Percentiles rank a stretch among this genome's conserved stretches.
phyloP scores from a whole-genome alignment of 2,113 vertebrate genomes.

The Semnopithecus entellus region DNA sequence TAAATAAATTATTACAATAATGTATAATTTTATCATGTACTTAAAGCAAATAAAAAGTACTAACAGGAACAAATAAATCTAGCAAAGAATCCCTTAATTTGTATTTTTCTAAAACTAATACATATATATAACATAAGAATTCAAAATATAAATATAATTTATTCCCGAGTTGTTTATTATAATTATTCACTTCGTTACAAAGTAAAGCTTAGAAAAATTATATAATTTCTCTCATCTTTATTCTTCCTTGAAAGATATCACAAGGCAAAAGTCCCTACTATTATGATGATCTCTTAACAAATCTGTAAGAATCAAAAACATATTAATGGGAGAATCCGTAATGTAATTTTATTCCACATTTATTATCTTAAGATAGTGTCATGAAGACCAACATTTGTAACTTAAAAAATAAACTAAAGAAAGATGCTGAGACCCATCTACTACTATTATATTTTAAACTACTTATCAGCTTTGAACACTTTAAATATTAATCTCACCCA shows the following conservation, averaged over 20 bases:
- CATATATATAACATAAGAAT: background rate
- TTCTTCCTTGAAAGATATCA: background rate
- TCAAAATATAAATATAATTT: background rate
- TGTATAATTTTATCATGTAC: background rate
- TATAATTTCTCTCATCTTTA: background rate
- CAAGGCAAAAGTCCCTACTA: background rate
- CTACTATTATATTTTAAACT: background rate
- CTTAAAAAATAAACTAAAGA: constrained; percentile 23
- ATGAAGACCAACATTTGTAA: constrained; percentile 7
- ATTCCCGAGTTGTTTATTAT: background rate
- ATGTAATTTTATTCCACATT: background rate
- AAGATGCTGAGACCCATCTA: background rate
- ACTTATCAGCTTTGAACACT: background rate
- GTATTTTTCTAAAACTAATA: background rate
- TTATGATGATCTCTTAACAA: background rate
- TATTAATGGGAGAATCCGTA: background rate
- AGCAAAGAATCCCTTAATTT: background rate
- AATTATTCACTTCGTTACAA: background rate
- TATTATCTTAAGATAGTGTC: background rate
- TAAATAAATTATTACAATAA: background rate
- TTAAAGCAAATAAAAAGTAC: background rate
- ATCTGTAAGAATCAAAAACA: background rate
- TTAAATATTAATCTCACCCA: constrained; percentile 40
- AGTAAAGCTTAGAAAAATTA: background rate
- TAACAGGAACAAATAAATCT: background rate